Percentiles rank a stretch among this genome's conserved stretches.
Conservation (phyloP, 2,888 invertebrate genomes). For the Standfussiana lucernea region DNA sequence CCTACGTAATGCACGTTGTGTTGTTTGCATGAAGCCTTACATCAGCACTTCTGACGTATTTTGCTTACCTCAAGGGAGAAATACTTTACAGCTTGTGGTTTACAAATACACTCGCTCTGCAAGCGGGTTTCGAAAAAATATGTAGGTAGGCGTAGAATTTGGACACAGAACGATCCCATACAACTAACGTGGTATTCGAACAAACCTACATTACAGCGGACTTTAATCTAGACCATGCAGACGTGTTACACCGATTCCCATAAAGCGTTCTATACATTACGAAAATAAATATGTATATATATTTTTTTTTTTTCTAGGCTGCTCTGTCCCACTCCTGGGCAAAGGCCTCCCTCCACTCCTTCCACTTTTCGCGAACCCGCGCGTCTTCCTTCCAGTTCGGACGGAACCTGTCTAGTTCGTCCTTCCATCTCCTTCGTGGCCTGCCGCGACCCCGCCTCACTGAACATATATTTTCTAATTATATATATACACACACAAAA, state of each 20-base stretch:
- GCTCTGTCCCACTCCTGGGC: too few species aligned
- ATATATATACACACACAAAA: too few species aligned
- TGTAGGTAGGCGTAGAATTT: not conserved
- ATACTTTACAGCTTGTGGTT: not conserved
- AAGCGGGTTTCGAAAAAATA: not conserved
- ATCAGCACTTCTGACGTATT: conserved; percentile 14
- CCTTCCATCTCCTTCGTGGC: too few species aligned
- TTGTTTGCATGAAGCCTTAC: conserved; percentile 45
- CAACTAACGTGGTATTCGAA: not conserved
- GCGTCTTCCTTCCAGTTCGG: too few species aligned
- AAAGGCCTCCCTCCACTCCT: too few species aligned
- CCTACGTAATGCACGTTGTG: conserved; percentile 18
- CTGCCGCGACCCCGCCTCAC: too few species aligned
- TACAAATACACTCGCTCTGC: not conserved
- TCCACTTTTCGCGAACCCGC: too few species aligned
- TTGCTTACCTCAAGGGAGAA: conserved; percentile 1
- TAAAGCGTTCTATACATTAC: not conserved
- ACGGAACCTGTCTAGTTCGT: too few species aligned
- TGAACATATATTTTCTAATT: too few species aligned
- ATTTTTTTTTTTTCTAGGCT: too few species aligned
- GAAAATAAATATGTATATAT: too few species aligned
- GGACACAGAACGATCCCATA: not conserved
- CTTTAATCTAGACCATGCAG: not conserved
- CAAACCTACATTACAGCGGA: too few species aligned
- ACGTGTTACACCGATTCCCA: not conserved